These are phyloP conservation scores for Calidris pugnax DNA, from an alignment of 2,113 vertebrate genomes.

Conservation along the genomic window DNA sequence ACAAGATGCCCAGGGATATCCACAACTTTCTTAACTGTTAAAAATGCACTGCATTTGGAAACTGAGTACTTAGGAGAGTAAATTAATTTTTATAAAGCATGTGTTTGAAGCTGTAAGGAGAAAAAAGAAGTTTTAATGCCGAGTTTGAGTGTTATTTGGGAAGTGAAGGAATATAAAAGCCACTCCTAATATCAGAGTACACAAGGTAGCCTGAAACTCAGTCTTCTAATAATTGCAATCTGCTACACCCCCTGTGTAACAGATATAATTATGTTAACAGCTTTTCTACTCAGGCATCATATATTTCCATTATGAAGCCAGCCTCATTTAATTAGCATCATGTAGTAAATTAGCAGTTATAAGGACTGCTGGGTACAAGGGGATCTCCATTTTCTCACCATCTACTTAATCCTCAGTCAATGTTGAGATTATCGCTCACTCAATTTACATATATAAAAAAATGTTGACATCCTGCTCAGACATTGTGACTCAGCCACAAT, in stretches of 20 bases:
- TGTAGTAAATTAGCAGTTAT: conserved; percentile 79
- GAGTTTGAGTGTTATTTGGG: conserved; percentile 15
- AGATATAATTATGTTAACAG: conserved; percentile 78
- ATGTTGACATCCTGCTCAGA: background rate
- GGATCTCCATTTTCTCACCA: conserved; percentile 74
- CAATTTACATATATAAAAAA: conserved; percentile 50
- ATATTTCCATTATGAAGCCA: conserved; percentile 75
- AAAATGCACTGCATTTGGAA: conserved; percentile 39
- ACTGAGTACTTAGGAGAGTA: background rate
- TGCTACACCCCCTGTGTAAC: conserved; percentile 64
- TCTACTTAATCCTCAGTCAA: conserved; percentile 76
- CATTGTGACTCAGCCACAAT: conserved; percentile 3
- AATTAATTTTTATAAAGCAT: conserved; percentile 18
- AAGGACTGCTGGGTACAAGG: conserved; percentile 68
- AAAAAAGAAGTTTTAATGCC: background rate
- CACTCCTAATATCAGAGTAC: conserved; percentile 24
- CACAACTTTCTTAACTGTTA: background rate
- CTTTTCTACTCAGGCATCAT: conserved; percentile 69
- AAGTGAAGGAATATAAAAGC: conserved; percentile 53
- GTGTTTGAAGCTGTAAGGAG: background rate
- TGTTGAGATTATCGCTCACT: conserved; percentile 65
- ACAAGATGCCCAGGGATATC: conserved; percentile 12
- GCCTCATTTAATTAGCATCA: conserved; percentile 77
- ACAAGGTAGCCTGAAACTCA: conserved; percentile 45
- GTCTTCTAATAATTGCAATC: conserved; percentile 74